Conservation (phyloP, 2,888 invertebrate genomes). For the Mesopsocus fuscifrons region DNA sequence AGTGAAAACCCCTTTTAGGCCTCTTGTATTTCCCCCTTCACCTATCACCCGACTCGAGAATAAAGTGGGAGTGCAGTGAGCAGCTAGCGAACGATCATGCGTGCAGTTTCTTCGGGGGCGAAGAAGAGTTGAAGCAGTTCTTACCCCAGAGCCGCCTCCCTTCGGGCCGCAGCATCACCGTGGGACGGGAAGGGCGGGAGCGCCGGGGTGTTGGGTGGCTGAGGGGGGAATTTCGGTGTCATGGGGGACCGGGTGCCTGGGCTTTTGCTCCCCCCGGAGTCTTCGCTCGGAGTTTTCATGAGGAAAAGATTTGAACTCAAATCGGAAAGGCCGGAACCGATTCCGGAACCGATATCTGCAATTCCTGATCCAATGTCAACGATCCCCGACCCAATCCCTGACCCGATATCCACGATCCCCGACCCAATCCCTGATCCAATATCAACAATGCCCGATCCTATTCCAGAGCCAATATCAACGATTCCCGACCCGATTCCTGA, state of each 20-base stretch:
- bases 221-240: conserved; percentile 17
- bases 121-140: too few species aligned
- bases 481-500: conserved; percentile 9
- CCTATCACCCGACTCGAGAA: too few species aligned
- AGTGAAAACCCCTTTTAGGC: too few species aligned
- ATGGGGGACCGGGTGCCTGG: conserved; percentile 23
- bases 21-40: too few species aligned
- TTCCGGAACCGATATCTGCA: conserved; percentile 20
- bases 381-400: neutral
- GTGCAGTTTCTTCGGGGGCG: too few species aligned
- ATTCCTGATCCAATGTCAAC: conserved; percentile 3
- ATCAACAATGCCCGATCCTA: conserved; percentile 15
- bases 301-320: conserved; percentile 86
- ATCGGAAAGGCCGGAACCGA: conserved; percentile 31
- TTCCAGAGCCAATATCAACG: conserved; percentile 5
- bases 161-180: conserved; percentile 11
- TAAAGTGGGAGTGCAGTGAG: too few species aligned
- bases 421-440: conserved; percentile 11
- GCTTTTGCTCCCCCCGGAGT: conserved; percentile 31
- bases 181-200: conserved; percentile 14
- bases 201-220: conserved; percentile 16
- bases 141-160: conserved; percentile 13
- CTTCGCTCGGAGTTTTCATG: conserved; percentile 83
- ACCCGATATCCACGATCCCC: conserved; percentile 7
- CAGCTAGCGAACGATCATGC: too few species aligned